Conservation (phyloP, 2,888 invertebrate genomes). For the Scaptomyza tumidula region DNA sequence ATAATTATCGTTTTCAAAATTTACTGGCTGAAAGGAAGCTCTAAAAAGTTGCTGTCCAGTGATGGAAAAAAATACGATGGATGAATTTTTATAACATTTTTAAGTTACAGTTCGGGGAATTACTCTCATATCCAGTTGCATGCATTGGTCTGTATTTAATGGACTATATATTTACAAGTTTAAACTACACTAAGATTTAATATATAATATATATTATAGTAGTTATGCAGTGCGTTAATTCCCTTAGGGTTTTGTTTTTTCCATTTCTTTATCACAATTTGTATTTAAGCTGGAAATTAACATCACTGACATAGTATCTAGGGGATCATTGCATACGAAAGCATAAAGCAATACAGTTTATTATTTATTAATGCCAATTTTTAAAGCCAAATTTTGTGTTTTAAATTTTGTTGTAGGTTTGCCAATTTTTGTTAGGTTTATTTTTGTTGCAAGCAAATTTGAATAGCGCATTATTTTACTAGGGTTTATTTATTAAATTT, state of each 20-base stretch:
- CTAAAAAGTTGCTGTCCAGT: slow-evolving; percentile 5
- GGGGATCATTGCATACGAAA: slow-evolving; percentile 25
- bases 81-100: too few relatives aligned
- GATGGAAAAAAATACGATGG: background rate
- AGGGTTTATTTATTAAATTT: slow-evolving; percentile 22
- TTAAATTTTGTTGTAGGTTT: slow-evolving; percentile 21
- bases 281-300: slow-evolving; percentile 38
- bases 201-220: slow-evolving; percentile 12
- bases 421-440: slow-evolving; percentile 17
- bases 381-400: slow-evolving; percentile 36
- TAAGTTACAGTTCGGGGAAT: background rate
- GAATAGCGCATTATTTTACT: slow-evolving; percentile 41
- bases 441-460: slow-evolving; percentile 53
- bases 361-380: slow-evolving; percentile 38
- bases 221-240: slow-evolving; percentile 41
- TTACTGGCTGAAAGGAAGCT: slow-evolving; percentile 14
- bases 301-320: slow-evolving; percentile 37
- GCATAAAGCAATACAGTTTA: slow-evolving; percentile 40
- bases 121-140: slow-evolving; percentile 22
- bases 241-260: slow-evolving; percentile 18
- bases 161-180: slow-evolving; percentile 8
- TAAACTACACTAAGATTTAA: slow-evolving; percentile 29
- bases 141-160: slow-evolving; percentile 32
- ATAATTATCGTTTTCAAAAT: slow-evolving; percentile 40
- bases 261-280: slow-evolving; percentile 1